Conservation (phyloP, 1,140 invertebrate species). For the Cotesia glomerata region DNA sequence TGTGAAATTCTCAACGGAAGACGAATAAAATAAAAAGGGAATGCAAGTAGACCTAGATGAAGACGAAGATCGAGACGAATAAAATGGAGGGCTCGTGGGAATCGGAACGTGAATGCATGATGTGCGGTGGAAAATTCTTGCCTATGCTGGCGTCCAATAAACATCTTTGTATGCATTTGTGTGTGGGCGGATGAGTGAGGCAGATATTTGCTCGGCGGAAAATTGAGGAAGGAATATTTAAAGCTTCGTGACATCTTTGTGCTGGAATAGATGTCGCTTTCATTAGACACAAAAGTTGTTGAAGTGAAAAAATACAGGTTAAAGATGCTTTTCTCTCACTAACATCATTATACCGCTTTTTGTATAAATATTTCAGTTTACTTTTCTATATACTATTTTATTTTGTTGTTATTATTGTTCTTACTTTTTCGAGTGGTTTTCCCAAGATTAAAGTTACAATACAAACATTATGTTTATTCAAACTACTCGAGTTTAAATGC, state of each 20-base stretch:
- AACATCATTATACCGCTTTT: no score
- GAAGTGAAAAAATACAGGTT: not conserved
- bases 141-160: constrained; percentile 7
- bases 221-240: constrained; percentile 10
- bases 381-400: no score
- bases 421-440: no score
- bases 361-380: no score
- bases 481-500: no score
- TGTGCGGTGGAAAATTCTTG: no score
- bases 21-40: not conserved
- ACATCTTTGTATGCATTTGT: not conserved
- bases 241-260: constrained; percentile 13
- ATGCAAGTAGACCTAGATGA: no score
- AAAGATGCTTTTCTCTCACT: no score
- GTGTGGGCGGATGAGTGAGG: no score
- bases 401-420: no score
- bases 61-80: not conserved
- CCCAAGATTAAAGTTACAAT: no score
- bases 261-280: constrained; percentile 1
- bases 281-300: constrained; percentile 3
- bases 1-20: not conserved
- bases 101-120: constrained; percentile 18
- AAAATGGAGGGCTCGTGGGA: constrained; percentile 1
- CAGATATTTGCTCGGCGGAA: not conserved
- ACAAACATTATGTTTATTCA: no score